Base-by-base conservation (phyloP, 2,888 invertebrate genomes). In the Harmothoe impar region DNA sequence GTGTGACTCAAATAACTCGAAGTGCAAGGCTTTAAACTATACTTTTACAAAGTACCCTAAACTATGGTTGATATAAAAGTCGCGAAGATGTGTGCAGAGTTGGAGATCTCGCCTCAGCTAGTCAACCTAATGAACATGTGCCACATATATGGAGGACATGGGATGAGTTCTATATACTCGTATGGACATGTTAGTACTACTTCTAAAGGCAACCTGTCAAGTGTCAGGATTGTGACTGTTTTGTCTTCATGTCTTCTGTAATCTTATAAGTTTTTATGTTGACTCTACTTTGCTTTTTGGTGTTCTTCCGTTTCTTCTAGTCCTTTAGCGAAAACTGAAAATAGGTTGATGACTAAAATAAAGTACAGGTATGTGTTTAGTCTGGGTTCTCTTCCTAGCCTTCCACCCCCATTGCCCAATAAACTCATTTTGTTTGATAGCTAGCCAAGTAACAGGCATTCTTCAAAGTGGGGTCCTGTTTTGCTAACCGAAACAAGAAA, bases 311-410 rank as follows among this genome's bases (percentile, higher is more conserved):
- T 86, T 86, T 86, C 86, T 86, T 86, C 56, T 86, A 86, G 86
- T 86, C 86, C 86, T 86, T 86, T 86, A 86, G 86, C 52, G 29
- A 86, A 86, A 86, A 86, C 86, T 86, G 86, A 86, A 25, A 86
- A 86, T 86, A 54, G 31, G 20, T 86, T 86, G 86, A 23, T 86
- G 86, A 54, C 86, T 25, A 86, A 54, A 54, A n/a, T 54, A 54
- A 86, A 86, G 52, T 56, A n/a, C 52, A 86, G 86, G 86, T 86
- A 86, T 86, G 86, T 86, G 86, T 54, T 20, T 86, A 54, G 33
- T 31, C 29, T 25, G 25, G 86, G 86, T 54, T 54, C 25, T 86
- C 31, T n/a, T 20, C 84, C 86, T 54, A 86, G 12, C 51, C 43
- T 43, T 0, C 35, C 35, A 23, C 52, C 54, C 54, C 86, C 0